Evolutionary conservation across 30 jellyfish, hydroid and myxozoan genomes (phyloP).

Genomic region (Cassiopea andromeda): DNA sequence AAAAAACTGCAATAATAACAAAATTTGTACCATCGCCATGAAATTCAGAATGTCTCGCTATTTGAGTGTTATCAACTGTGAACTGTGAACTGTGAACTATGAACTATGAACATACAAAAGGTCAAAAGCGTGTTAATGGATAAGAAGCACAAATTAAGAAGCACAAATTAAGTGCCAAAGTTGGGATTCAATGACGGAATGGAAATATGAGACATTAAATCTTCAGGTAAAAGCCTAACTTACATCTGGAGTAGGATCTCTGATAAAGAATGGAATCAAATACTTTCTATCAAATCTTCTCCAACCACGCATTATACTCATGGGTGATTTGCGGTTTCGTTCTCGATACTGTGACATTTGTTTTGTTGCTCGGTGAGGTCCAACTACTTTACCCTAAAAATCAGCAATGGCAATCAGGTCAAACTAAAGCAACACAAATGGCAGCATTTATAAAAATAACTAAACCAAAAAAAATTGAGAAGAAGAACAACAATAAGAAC

Average conservation of each 20-base stretch:
- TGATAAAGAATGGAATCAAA: slow-evolving; percentile 88
- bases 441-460: no score
- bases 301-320: slow-evolving; percentile 98
- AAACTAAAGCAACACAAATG: no score
- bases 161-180: neutral
- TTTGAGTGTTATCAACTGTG: no score
- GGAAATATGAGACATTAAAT: neutral
- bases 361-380: slow-evolving; percentile 85
- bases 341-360: slow-evolving; percentile 80
- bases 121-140: neutral
- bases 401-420: neutral
- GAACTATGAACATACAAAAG: neutral
- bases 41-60: no score
- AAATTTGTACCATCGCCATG: no score
- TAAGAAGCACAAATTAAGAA: neutral
- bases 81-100: no score
- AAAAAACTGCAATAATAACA: no score
- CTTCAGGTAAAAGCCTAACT: neutral
- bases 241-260: slow-evolving; percentile 72
- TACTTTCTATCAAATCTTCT: slow-evolving; percentile 89
- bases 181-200: neutral
- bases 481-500: no score
- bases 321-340: slow-evolving; percentile 89
- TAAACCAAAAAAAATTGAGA: no score
- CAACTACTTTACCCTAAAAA: slow-evolving; percentile 85